phyloP scores from a whole-genome alignment of 2,888 invertebrate genomes.

The Rhopalosiphum nymphaeae region DNA sequence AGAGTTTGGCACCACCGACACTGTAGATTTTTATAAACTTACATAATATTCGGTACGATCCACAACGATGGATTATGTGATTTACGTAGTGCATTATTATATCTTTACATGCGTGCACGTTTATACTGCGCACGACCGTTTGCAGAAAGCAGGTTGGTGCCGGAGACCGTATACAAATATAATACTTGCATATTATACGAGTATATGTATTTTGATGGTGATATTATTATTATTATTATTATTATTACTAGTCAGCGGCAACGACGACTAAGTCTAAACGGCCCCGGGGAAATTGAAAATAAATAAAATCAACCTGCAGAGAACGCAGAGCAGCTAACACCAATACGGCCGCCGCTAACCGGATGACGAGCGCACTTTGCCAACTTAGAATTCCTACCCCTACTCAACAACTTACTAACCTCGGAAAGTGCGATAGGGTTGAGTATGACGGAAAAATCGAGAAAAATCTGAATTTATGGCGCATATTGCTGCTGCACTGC shows the following conservation, averaged over 20 bases:
- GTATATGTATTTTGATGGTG: background rate
- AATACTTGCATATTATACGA: background rate
- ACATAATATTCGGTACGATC: background rate
- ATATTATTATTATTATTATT: background rate
- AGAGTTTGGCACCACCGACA: background rate
- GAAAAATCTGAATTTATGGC: background rate
- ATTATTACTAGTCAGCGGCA: background rate
- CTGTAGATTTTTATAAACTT: background rate
- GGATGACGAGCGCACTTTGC: background rate
- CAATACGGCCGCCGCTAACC: background rate
- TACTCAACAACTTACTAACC: background rate
- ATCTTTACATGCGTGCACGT: background rate
- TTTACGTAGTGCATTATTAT: background rate
- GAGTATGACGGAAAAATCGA: background rate
- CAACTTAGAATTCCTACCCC: background rate
- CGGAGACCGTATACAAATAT: background rate
- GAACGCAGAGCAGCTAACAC: background rate
- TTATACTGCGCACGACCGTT: background rate
- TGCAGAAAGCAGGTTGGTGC: background rate
- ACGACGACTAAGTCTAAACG: background rate
- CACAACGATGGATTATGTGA: background rate
- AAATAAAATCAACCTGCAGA: conserved; percentile 49
- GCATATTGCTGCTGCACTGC: background rate
- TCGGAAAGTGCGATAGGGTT: background rate
- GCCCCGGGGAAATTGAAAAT: conserved; percentile 60